Conservation (phyloP, 1,140 invertebrate genomes). For the Camponotus floridanus region DNA sequence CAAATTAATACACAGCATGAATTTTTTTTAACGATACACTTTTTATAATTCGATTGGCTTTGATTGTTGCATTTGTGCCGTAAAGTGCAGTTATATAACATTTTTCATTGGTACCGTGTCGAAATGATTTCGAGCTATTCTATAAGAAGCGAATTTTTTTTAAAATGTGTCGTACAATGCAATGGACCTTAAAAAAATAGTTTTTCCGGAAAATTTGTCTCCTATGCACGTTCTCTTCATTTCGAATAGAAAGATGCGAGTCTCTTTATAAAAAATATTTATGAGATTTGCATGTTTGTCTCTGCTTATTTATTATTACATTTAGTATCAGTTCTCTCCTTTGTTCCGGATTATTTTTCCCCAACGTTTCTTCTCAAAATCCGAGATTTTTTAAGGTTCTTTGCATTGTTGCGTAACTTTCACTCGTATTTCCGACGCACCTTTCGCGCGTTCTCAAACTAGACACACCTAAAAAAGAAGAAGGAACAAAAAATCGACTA, state of each 20-base stretch:
- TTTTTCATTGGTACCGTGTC: background rate
- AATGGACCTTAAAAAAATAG: background rate
- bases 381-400: slow-evolving; percentile 54
- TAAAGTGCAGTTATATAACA: background rate
- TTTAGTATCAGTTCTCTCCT: slow-evolving; percentile 58
- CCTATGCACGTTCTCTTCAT: background rate
- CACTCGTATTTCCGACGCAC: slow-evolving; percentile 71
- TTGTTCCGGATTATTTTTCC: slow-evolving; percentile 57
- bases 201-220: background rate
- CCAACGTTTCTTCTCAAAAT: slow-evolving; percentile 53
- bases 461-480: slow-evolving; percentile 73
- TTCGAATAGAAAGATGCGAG: background rate
- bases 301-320: background rate
- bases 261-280: background rate
- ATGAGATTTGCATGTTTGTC: background rate
- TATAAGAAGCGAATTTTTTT: slow-evolving; percentile 16
- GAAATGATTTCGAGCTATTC: background rate
- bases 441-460: slow-evolving; percentile 56
- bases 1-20: background rate
- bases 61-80: background rate
- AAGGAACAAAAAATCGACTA: slow-evolving; percentile 72
- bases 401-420: slow-evolving; percentile 83
- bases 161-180: background rate
- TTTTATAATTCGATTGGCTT: background rate
- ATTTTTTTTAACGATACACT: background rate